Percentiles rank a stretch among this genome's conserved stretches.
phyloP scores from a whole-genome alignment of 2,888 invertebrate genomes.

The Hirudinaria manillensis region DNA sequence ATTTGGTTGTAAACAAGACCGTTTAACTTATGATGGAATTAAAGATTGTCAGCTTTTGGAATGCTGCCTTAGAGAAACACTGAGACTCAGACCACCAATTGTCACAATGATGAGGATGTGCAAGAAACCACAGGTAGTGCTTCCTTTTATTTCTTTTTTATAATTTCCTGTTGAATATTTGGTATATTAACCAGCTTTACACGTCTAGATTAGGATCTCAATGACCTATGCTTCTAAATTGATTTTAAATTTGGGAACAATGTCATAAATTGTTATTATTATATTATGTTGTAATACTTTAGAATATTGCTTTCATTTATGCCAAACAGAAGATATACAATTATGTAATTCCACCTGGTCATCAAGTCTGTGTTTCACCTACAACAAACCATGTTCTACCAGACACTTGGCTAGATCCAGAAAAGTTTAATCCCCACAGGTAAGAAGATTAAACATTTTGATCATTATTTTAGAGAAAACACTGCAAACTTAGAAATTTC shows the following conservation, averaged over 20 bases:
- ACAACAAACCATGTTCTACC: constrained; percentile 45
- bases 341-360: constrained; percentile 46
- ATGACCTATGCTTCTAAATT: no score
- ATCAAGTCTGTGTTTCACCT: constrained; percentile 49
- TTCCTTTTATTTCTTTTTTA: not conserved
- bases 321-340: constrained; percentile 42
- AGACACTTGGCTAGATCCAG: constrained; percentile 43
- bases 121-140: constrained; percentile 35
- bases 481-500: not conserved
- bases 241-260: no score
- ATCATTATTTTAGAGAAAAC: not conserved
- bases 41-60: constrained; percentile 45
- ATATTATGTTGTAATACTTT: not conserved
- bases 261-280: no score
- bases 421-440: constrained; percentile 46
- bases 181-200: no score
- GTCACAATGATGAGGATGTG: constrained; percentile 49
- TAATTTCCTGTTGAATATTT: no score
- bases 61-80: constrained; percentile 47
- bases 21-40: constrained; percentile 44
- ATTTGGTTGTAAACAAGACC: constrained; percentile 39
- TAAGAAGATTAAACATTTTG: constrained; percentile 23
- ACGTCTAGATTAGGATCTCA: no score
- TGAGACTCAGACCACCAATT: constrained; percentile 48
- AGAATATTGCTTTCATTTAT: not conserved